Evolutionary conservation across 2,888 invertebrate species (phyloP).

Genomic region (Cosmopolites sordidus): DNA sequence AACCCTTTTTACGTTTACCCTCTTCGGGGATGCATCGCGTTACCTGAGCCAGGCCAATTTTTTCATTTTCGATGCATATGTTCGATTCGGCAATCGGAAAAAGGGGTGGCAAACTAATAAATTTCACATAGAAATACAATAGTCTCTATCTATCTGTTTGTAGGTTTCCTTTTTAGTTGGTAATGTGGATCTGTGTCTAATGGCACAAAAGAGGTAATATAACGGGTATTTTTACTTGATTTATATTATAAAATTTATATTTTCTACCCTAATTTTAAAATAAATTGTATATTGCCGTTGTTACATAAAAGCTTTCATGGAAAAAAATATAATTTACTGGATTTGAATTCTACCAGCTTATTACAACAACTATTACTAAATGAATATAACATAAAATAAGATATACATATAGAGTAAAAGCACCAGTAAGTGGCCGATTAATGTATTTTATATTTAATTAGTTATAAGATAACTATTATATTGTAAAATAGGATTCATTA

Average conservation of each 20-base stretch:
- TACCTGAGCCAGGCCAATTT: constrained; percentile 22
- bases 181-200: constrained; percentile 26
- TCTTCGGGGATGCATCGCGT: constrained; percentile 25
- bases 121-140: constrained; percentile 35
- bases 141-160: constrained; percentile 34
- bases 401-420: too few relatives aligned
- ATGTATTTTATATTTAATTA: too few relatives aligned
- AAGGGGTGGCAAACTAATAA: constrained; percentile 30
- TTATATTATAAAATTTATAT: not conserved
- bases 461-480: too few relatives aligned
- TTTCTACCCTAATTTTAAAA: not conserved
- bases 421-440: too few relatives aligned
- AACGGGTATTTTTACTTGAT: constrained; percentile 23
- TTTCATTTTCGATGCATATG: constrained; percentile 13
- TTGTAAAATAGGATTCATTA: too few relatives aligned
- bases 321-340: too few relatives aligned
- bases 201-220: constrained; percentile 26
- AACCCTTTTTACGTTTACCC: constrained; percentile 30
- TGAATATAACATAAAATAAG: too few relatives aligned
- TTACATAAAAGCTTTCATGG: too few relatives aligned
- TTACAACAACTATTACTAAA: too few relatives aligned
- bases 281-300: constrained; percentile 1
- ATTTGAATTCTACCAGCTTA: too few relatives aligned
- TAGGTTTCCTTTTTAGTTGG: constrained; percentile 4
- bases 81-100: constrained; percentile 18